Percentiles rank a stretch among this genome's conserved stretches.
These are phyloP conservation scores for Ochotona princeps DNA, from an alignment of 2,113 vertebrate species.

Conservation along the genomic window DNA sequence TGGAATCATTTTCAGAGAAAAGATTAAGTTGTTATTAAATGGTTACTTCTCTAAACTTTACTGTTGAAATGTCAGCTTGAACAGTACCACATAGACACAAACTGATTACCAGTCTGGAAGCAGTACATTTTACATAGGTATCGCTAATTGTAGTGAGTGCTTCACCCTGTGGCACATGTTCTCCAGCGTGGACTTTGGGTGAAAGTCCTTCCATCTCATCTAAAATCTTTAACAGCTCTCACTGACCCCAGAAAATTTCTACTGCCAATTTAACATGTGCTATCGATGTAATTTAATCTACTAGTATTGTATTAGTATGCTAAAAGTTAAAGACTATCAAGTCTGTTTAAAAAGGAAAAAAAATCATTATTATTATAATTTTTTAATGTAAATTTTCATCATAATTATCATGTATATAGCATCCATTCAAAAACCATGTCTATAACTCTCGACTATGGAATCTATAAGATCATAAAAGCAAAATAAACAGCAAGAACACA, in stretches of 20 bases:
- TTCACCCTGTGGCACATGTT: conserved; percentile 34
- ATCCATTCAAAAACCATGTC: background rate
- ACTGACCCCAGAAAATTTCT: background rate
- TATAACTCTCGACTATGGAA: background rate
- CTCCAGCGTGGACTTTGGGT: conserved; percentile 30
- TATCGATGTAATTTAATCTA: background rate
- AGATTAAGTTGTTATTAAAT: conserved; percentile 56
- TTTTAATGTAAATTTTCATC: conserved; percentile 41
- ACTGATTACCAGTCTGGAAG: conserved; percentile 72
- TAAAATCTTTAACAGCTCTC: conserved; percentile 34
- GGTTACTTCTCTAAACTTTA: conserved; percentile 55
- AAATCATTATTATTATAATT: conserved; percentile 7
- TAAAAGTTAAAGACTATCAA: conserved; percentile 19
- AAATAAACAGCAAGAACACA: conserved; percentile 4
- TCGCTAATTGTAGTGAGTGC: background rate
- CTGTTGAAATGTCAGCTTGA: conserved; percentile 72
- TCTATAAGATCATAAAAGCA: background rate
- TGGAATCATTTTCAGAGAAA: conserved; percentile 69
- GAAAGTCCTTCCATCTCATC: conserved; percentile 21
- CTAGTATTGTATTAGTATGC: background rate
- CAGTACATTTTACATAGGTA: conserved; percentile 69
- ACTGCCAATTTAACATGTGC: background rate
- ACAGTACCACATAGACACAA: conserved; percentile 50
- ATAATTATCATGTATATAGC: background rate
- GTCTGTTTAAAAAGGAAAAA: background rate